Conservation (phyloP, 2,797 vertebrate genomes). For the Malurus leucopterus region DNA sequence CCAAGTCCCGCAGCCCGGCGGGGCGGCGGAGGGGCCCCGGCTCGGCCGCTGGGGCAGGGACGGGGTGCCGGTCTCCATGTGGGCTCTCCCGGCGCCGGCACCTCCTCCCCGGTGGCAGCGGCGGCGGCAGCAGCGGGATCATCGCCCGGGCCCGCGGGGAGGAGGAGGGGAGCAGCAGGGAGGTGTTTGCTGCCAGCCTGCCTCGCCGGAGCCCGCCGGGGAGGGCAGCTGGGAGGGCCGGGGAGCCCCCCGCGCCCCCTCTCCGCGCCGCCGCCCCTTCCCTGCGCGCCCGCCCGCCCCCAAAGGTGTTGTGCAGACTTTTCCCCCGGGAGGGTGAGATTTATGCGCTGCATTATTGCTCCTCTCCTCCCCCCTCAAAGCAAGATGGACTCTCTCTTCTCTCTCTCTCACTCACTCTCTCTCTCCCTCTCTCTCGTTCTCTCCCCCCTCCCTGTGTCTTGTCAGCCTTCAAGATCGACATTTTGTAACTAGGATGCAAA, state of each 20-base stretch:
- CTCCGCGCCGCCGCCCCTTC: not conserved
- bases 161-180: conserved; percentile 65
- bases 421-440: conserved; percentile 45
- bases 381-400: conserved; percentile 94
- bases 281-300: conserved; percentile 44
- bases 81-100: conserved; percentile 43
- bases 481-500: conserved; percentile 88
- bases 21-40: conserved; percentile 25
- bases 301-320: conserved; percentile 76
- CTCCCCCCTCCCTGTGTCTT: conserved; percentile 78
- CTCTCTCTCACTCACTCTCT: conserved; percentile 53
- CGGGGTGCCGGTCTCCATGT: conserved; percentile 58
- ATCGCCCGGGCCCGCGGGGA: conserved; percentile 69
- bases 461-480: conserved; percentile 88
- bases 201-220: conserved; percentile 58
- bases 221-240: conserved; percentile 34
- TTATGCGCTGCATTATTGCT: conserved; percentile 77
- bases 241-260: not conserved
- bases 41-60: conserved; percentile 11
- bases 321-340: conserved; percentile 78
- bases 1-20: conserved; percentile 73
- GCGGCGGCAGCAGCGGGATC: conserved; percentile 69
- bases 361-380: conserved; percentile 80
- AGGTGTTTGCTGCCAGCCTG: conserved; percentile 64
- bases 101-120: conserved; percentile 61